phyloP scores from a whole-genome alignment of 2,113 vertebrate species.

The Hystrix brachyura region DNA sequence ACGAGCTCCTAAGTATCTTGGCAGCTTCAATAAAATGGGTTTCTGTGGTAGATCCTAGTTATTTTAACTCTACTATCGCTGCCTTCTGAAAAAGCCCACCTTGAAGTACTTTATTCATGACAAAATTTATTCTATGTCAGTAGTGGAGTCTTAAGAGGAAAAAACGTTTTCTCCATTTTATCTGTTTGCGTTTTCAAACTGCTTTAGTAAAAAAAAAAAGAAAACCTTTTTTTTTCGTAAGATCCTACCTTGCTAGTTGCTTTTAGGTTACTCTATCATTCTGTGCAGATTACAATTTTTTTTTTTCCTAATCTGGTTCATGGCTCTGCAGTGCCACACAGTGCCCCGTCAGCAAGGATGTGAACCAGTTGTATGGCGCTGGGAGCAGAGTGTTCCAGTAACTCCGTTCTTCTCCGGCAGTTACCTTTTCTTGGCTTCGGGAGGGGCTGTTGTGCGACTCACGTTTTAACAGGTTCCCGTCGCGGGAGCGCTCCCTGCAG shows the following conservation, averaged over 20 bases:
- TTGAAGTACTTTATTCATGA: conserved; percentile 1
- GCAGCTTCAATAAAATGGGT: conserved; percentile 44
- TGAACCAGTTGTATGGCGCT: not conserved
- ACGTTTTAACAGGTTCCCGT: conserved; percentile 67
- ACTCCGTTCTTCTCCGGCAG: conserved; percentile 44
- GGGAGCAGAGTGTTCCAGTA: conserved; percentile 39
- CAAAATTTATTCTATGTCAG: not conserved
- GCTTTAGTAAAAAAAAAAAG: not conserved
- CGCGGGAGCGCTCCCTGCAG: conserved; percentile 54
- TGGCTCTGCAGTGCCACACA: not conserved
- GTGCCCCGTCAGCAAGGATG: conserved; percentile 8
- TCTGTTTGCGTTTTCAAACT: conserved; percentile 59
- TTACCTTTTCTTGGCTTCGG: conserved; percentile 58
- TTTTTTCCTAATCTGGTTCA: conserved; percentile 38
- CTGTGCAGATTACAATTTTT: not conserved
- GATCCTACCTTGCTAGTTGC: not conserved
- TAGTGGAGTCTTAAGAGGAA: not conserved
- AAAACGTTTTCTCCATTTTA: not conserved
- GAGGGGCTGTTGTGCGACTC: conserved; percentile 61
- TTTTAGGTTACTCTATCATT: not conserved
- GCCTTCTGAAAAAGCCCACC: conserved; percentile 13
- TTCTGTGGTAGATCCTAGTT: conserved; percentile 40
- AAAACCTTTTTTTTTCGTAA: not conserved
- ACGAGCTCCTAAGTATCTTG: conserved; percentile 8
- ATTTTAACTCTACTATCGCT: not conserved